phyloP scores from a whole-genome alignment of 2,888 invertebrate genomes.

The Plagodis dolabraria region DNA sequence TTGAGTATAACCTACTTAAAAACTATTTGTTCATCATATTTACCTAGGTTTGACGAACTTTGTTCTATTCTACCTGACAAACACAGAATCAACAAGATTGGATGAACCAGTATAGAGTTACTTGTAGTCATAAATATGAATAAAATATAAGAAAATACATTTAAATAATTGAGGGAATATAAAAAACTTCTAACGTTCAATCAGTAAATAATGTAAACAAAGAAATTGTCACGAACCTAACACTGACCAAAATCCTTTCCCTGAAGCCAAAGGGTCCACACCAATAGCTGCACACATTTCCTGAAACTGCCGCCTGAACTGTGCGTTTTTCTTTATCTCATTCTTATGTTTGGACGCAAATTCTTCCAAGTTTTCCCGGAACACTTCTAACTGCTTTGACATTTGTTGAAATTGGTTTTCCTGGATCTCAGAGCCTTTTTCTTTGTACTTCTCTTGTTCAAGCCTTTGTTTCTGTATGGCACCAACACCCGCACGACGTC shows the following conservation, averaged over 20 bases:
- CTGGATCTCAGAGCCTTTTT: constrained; percentile 96
- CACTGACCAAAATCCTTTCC: constrained; percentile 99
- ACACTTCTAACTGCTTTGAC: constrained; percentile 96
- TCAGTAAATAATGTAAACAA: not conserved
- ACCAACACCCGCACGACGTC: constrained; percentile 93
- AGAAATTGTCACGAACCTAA: constrained; percentile 77
- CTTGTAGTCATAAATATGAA: no score
- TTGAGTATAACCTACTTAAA: no score
- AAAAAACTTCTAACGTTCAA: not conserved
- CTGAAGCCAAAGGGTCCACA: constrained; percentile 98
- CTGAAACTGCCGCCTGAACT: constrained; percentile 98
- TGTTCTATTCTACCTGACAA: no score
- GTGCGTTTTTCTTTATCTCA: constrained; percentile 97
- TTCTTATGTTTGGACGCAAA: constrained; percentile 97
- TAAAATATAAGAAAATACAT: no score
- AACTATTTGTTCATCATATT: no score
- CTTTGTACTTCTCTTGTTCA: constrained; percentile 95
- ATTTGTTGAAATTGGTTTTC: constrained; percentile 97
- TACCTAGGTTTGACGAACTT: no score
- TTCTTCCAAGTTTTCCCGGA: constrained; percentile 95
- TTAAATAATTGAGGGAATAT: no score
- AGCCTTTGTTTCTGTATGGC: constrained; percentile 95
- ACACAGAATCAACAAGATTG: no score
- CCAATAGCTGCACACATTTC: constrained; percentile 99
- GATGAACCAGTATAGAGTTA: no score